These are phyloP conservation scores for Eupelmus urozonus DNA, from an alignment of 2,888 invertebrate genomes.

Conservation along the genomic window DNA sequence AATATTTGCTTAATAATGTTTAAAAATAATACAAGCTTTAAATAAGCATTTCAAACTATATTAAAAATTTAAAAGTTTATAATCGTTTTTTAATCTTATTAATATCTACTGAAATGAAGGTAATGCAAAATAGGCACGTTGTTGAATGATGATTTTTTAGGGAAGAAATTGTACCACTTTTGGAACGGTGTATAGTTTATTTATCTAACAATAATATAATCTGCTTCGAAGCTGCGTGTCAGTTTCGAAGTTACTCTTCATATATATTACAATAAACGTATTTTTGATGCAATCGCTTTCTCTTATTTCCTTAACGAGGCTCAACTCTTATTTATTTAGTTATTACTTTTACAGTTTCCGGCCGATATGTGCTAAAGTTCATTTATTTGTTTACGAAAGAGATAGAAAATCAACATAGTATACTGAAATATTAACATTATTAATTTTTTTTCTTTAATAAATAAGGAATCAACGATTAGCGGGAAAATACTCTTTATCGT, in stretches of 20 bases:
- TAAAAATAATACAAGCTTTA: conserved; percentile 4
- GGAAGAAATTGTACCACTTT: conserved; percentile 34
- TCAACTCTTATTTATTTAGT: conserved; percentile 19
- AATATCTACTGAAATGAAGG: conserved; percentile 11
- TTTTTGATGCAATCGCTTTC: conserved; percentile 67
- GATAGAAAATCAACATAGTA: no score
- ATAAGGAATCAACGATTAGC: conserved; percentile 7
- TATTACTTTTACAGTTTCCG: conserved; percentile 13
- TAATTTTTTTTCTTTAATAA: conserved; percentile 3
- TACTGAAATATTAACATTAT: neutral
- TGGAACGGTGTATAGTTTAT: conserved; percentile 61
- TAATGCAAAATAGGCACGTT: conserved; percentile 17
- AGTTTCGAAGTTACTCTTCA: conserved; percentile 52
- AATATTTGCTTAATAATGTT: neutral
- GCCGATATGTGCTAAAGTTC: conserved; percentile 43
- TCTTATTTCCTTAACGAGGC: conserved; percentile 2
- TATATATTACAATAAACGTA: conserved; percentile 69
- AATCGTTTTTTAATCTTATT: neutral
- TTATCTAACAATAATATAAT: conserved; percentile 47
- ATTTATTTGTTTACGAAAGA: neutral
- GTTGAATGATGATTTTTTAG: conserved; percentile 12
- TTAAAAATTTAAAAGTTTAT: conserved; percentile 9
- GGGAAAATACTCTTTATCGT: neutral
- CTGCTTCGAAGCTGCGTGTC: conserved; percentile 20
- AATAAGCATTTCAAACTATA: conserved; percentile 12